These are phyloP conservation scores for Fukomys damarensis DNA, from an alignment of 2,113 vertebrate species.

Conservation along the genomic window DNA sequence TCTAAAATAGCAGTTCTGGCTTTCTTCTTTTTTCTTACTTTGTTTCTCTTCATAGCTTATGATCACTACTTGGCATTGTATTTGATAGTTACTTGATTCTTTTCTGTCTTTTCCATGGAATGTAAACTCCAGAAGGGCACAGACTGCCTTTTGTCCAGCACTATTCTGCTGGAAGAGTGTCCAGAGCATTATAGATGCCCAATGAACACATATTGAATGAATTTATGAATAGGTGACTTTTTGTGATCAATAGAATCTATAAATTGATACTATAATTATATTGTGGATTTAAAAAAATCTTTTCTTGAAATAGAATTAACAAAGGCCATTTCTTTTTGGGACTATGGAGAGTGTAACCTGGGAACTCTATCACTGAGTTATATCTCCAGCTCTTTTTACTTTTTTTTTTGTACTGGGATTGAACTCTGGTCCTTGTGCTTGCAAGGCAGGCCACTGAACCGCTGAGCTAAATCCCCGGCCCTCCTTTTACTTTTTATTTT, in stretches of 20 bases:
- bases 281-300: conserved; percentile 5
- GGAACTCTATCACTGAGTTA: background rate
- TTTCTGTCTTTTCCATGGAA: background rate
- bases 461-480: background rate
- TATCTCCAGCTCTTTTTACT: too few species aligned
- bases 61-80: background rate
- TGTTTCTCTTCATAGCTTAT: background rate
- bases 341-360: background rate
- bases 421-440: too few species aligned
- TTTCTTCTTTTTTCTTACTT: background rate
- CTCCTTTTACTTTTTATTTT: background rate
- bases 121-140: background rate
- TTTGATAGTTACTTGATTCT: background rate
- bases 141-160: background rate
- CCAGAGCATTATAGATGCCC: background rate
- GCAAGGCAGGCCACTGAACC: too few species aligned
- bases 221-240: background rate
- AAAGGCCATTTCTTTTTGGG: background rate
- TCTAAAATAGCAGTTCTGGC: background rate
- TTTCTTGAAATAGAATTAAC: background rate
- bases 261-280: background rate
- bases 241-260: conserved; percentile 17
- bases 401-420: too few species aligned
- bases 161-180: background rate
- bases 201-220: background rate